A percentile compares a stretch with the other conserved stretches of the same genome.
phyloP scores from a whole-genome alignment of 2,113 vertebrate species.

The Cygnus buccinator region DNA sequence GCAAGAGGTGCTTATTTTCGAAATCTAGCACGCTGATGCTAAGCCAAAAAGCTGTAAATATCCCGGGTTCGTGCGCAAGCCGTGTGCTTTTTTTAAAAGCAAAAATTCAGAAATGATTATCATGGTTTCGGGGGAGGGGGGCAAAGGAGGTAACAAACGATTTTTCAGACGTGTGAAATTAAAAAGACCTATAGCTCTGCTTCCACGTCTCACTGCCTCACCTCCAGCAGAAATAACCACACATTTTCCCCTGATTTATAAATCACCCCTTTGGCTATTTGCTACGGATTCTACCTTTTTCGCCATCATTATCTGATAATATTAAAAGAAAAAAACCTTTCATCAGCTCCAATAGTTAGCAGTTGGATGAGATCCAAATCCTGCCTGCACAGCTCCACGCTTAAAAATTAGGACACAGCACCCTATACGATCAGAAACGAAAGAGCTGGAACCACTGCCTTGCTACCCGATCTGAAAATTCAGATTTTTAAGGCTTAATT shows the following conservation, averaged over 20 bases:
- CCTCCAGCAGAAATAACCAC: not conserved
- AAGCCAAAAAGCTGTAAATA: slow-evolving; percentile 30
- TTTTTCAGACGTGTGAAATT: slow-evolving; percentile 34
- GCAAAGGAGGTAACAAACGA: slow-evolving; percentile 4
- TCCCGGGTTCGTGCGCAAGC: not conserved
- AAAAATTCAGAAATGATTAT: slow-evolving; percentile 45
- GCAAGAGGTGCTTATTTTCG: slow-evolving; percentile 51
- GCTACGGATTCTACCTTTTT: slow-evolving; percentile 40
- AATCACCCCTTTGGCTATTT: not conserved
- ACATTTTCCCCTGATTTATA: not conserved
- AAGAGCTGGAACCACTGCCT: slow-evolving; percentile 19
- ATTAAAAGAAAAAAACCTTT: slow-evolving; percentile 62
- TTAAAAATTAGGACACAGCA: slow-evolving; percentile 67
- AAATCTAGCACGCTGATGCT: slow-evolving; percentile 36
- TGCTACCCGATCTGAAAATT: not conserved
- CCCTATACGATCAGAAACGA: slow-evolving; percentile 53
- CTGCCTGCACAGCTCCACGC: slow-evolving; percentile 67
- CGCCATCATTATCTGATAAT: slow-evolving; percentile 56
- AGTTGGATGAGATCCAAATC: slow-evolving; percentile 68
- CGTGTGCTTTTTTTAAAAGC: not conserved
- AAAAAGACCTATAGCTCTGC: not conserved
- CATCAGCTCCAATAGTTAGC: slow-evolving; percentile 65
- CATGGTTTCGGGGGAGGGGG: not conserved
- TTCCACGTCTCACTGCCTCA: not conserved
- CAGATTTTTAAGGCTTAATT: not conserved